These are phyloP conservation scores for Macaria notata DNA, from an alignment of 2,888 invertebrate genomes.

Conservation along the genomic window DNA sequence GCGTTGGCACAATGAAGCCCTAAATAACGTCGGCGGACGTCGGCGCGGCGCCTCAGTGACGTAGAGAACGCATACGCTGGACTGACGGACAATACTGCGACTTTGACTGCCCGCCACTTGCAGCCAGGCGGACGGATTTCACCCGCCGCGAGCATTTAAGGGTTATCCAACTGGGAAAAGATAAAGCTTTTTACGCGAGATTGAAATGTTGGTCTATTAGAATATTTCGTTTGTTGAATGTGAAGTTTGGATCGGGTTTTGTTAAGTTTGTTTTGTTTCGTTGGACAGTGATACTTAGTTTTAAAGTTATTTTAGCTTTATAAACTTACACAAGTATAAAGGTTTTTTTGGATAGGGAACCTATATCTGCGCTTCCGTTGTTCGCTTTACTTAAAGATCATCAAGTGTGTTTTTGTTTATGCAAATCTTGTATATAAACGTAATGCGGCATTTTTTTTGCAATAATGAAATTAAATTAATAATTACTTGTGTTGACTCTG, in stretches of 20 bases:
- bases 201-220: conserved; percentile 50
- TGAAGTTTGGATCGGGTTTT: neutral
- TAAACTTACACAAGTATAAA: too few relatives aligned
- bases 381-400: too few relatives aligned
- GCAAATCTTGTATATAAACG: too few relatives aligned
- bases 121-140: conserved; percentile 50
- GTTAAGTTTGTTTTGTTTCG: neutral
- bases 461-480: too few relatives aligned
- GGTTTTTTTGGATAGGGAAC: too few relatives aligned
- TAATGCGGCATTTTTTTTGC: too few relatives aligned
- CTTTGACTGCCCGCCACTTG: conserved; percentile 64
- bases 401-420: too few relatives aligned
- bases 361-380: too few relatives aligned
- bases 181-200: conserved; percentile 51
- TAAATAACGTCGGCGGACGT: conserved; percentile 74
- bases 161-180: conserved; percentile 58
- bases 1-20: conserved; percentile 72
- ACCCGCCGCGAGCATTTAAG: conserved; percentile 60
- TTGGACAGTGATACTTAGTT: too few relatives aligned
- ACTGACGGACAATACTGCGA: conserved; percentile 74
- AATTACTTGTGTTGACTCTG: too few relatives aligned
- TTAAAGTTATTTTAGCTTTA: too few relatives aligned
- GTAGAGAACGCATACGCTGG: conserved; percentile 51
- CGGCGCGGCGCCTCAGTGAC: conserved; percentile 73
- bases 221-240: conserved; percentile 33